Evolutionary conservation across 2,888 invertebrate species (phyloP).

Genomic region (Drosophila atripex): DNA sequence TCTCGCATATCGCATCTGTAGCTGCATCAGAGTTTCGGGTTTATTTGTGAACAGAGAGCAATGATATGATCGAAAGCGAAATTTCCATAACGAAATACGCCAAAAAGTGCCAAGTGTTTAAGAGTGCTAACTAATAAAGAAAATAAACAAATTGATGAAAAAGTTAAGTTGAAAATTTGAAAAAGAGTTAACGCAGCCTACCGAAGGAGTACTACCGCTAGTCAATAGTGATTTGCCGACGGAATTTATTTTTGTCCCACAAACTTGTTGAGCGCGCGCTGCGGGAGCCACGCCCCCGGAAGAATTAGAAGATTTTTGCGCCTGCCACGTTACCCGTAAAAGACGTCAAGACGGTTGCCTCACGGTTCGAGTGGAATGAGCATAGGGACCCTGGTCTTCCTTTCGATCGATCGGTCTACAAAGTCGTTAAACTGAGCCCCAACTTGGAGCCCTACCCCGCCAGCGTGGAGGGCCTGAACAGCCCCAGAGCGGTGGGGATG

Average conservation of each 20-base stretch:
- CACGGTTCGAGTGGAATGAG: conserved; percentile 84
- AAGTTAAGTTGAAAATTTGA: not conserved
- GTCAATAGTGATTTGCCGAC: conserved; percentile 7
- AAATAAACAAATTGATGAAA: conserved; percentile 27
- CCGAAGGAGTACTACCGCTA: conserved; percentile 20
- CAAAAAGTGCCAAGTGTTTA: conserved; percentile 31
- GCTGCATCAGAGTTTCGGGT: not conserved
- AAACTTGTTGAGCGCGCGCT: conserved; percentile 36
- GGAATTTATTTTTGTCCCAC: not conserved
- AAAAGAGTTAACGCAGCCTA: conserved; percentile 6
- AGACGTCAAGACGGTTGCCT: conserved; percentile 84
- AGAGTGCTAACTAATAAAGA: conserved; percentile 13
- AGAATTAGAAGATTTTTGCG: conserved; percentile 50
- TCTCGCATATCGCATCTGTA: conserved; percentile 18
- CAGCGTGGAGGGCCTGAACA: conserved; percentile 85
- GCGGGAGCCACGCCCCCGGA: conserved; percentile 15
- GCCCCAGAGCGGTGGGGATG: conserved; percentile 92
- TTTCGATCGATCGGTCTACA: conserved; percentile 84
- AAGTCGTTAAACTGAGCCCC: conserved; percentile 85
- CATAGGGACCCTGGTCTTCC: conserved; percentile 84
- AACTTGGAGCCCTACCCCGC: conserved; percentile 85
- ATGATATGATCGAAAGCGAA: conserved; percentile 7
- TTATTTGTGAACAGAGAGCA: conserved; percentile 4
- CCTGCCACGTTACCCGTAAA: conserved; percentile 77
- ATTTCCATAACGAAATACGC: conserved; percentile 3